Base-by-base conservation (phyloP, 2,888 invertebrate genomes). In the Bursaphelenchus okinawaensis region DNA sequence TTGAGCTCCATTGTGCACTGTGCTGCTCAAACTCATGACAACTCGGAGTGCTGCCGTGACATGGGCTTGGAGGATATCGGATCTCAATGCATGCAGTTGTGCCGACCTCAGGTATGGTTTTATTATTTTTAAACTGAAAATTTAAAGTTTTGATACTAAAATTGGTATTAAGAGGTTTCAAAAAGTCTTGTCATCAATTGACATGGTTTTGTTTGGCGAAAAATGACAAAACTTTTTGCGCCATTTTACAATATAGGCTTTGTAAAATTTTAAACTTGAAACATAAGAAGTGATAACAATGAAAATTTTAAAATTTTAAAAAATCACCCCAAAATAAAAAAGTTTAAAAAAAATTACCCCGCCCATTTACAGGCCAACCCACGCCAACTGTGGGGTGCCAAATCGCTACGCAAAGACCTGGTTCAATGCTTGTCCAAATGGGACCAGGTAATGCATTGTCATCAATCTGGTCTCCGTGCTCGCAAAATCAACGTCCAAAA, bases 401-500 rank as follows among this genome's bases (percentile, higher is more conserved):
- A 80, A 62, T 78, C 77, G 16, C 72, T 80, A 31, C 69, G 79
- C 23, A 80, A 78, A 64, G 80, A 80, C 68, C 67, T 81, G 52
- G 80, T 80, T 22, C 72, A 76, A 28, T 80, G 80, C 56, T 68
- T 80, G 7, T 76, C 80, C 58, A 80, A 81, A 57, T 80, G 80
- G 80, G 80, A 80, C 64, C 80, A 81, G 66, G 76, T 77, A n/a
- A 77, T 80, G 79, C 73, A 75, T 51, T 80, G 80, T 57, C 79
- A 80, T 62, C 80, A 80, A 65, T 68, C 75, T 6, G 80, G 80
- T 20, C 78, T 80, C 29, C 73, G 80, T 29, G 80, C 80, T 16
- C 68, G 80, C 64, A 80, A 80, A 64, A 77, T 80, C 60, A 24
- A 61, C 26, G 59, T 60, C 58, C 54, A 40, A 40, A 40, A 40